phyloP scores from a whole-genome alignment of 2,888 invertebrate species.

The Ormyrus nitidulus region DNA sequence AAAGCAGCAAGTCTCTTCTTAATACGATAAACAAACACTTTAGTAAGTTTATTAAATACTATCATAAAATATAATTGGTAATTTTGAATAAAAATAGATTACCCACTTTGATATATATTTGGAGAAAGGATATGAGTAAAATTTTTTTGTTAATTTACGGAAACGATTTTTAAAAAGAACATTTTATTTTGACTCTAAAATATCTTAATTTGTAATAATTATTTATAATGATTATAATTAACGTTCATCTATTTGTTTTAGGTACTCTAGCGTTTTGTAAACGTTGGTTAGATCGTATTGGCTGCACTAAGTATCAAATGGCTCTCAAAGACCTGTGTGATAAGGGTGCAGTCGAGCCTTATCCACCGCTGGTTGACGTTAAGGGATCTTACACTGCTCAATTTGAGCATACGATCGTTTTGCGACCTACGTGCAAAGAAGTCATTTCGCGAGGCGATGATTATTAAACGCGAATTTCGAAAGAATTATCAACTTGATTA shows the following conservation, averaged over 20 bases:
- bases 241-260: constrained; percentile 49
- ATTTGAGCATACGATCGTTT: constrained; percentile 98
- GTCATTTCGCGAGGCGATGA: constrained; percentile 97
- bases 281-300: constrained; percentile 97
- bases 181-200: constrained; percentile 20
- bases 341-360: constrained; percentile 97
- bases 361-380: constrained; percentile 97
- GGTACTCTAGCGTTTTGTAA: constrained; percentile 97
- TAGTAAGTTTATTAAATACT: constrained; percentile 75
- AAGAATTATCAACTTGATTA: constrained; percentile 53
- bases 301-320: constrained; percentile 98
- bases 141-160: constrained; percentile 6
- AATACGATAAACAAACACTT: constrained; percentile 97
- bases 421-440: constrained; percentile 99
- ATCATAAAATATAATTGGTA: background rate
- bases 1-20: constrained; percentile 94
- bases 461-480: constrained; percentile 79
- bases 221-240: too few relatives aligned
- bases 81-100: background rate
- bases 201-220: background rate
- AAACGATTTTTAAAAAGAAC: constrained; percentile 16
- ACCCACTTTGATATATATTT: background rate
- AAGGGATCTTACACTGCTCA: constrained; percentile 99
- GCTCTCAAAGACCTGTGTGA: constrained; percentile 98
- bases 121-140: background rate